Evolutionary conservation across 2,113 vertebrate species (phyloP).

Genomic region (Agelaius phoeniceus): DNA sequence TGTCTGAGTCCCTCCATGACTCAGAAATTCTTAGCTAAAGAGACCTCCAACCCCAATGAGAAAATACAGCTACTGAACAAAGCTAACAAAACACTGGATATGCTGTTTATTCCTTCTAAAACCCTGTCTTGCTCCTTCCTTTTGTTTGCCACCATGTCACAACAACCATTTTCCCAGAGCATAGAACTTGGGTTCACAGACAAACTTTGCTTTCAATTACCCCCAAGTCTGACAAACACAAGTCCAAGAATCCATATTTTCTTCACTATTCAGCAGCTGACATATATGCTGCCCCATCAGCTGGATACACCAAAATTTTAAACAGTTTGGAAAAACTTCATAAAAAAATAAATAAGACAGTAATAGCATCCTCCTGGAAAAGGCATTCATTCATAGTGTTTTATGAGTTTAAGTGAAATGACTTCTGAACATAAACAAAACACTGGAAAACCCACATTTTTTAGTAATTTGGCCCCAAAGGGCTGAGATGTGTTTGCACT

Average conservation of each 20-base stretch:
- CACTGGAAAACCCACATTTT: rapidly evolving
- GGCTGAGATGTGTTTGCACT: not conserved
- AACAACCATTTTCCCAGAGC: not conserved
- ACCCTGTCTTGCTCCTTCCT: not conserved
- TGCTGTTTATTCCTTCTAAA: not conserved
- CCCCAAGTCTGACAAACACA: not conserved
- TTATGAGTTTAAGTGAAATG: not conserved
- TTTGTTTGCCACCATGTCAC: not conserved
- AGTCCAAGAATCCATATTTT: not conserved
- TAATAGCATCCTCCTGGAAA: not conserved
- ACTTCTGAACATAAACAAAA: not conserved
- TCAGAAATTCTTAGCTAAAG: not conserved
- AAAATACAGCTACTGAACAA: not conserved
- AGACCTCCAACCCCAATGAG: not conserved
- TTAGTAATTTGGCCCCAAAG: not conserved
- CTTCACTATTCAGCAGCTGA: not conserved
- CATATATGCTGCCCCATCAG: not conserved
- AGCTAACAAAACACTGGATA: not conserved
- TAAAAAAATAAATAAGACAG: not conserved
- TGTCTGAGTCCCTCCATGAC: not conserved
- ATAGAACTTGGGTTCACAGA: not conserved
- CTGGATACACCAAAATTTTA: not conserved
- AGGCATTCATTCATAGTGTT: not conserved
- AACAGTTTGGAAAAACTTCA: not conserved
- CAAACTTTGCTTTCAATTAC: not conserved